Conservation (phyloP, 2,888 invertebrate species). For the Drosophila multiciliata region DNA sequence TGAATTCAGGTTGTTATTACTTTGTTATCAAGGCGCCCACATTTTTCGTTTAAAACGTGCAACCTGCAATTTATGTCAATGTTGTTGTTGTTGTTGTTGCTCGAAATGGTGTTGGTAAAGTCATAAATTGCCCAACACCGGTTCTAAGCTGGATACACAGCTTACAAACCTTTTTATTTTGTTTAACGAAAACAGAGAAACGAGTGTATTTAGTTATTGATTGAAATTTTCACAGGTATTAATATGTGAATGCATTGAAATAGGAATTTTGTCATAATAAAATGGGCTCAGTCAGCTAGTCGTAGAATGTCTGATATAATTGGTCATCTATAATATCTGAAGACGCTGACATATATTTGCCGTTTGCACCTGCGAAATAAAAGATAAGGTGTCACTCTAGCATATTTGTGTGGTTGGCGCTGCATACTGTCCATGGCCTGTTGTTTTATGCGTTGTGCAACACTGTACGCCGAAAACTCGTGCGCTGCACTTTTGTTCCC, state of each 20-base stretch:
- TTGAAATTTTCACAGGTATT: not conserved
- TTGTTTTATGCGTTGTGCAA: slow-evolving; percentile 26
- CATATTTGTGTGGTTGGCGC: not conserved
- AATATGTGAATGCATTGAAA: not conserved
- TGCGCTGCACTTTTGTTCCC: slow-evolving; percentile 36
- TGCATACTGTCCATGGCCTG: slow-evolving; percentile 11
- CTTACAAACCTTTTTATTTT: not conserved
- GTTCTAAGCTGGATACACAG: slow-evolving; percentile 40
- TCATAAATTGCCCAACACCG: slow-evolving; percentile 6
- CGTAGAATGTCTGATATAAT: not conserved
- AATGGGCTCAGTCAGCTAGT: not conserved
- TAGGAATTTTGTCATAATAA: not conserved
- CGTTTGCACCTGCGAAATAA: not conserved
- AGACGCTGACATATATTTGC: not conserved
- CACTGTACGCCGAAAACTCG: slow-evolving; percentile 49
- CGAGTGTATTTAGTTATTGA: not conserved
- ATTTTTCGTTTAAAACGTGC: slow-evolving; percentile 70
- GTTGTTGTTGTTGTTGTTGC: slow-evolving; percentile 42
- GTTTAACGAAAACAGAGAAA: not conserved
- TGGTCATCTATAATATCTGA: not conserved
- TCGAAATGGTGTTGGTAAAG: slow-evolving; percentile 50
- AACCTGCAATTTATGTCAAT: slow-evolving; percentile 53
- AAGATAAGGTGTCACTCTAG: not conserved
- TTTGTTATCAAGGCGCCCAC: slow-evolving; percentile 67
- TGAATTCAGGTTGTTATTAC: slow-evolving; percentile 39